These are phyloP conservation scores for Thalassophryne amazonica DNA, from an alignment of 2,797 vertebrate species.

Conservation along the genomic window DNA sequence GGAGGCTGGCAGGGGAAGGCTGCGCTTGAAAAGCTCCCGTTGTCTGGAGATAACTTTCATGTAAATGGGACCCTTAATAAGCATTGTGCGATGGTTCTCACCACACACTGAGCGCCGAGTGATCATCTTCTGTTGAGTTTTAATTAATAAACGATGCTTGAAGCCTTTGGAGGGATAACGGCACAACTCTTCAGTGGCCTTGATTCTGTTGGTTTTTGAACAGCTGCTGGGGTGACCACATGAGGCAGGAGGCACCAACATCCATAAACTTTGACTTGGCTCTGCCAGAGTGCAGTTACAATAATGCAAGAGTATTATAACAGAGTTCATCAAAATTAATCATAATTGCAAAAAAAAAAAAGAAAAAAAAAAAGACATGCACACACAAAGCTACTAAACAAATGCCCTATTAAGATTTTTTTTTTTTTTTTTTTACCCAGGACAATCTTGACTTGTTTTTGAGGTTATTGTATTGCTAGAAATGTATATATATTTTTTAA, in stretches of 20 bases:
- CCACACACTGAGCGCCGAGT: conserved; percentile 53
- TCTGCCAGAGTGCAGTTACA: too few relatives aligned
- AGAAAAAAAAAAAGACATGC: too few relatives aligned
- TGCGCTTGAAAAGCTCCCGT: conserved; percentile 67
- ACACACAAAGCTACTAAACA: too few relatives aligned
- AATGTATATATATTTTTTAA: too few relatives aligned
- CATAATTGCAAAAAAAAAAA: too few relatives aligned
- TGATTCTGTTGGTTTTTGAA: conserved; percentile 59
- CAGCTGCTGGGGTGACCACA: conserved; percentile 61
- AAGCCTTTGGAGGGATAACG: conserved; percentile 60
- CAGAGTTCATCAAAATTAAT: too few relatives aligned
- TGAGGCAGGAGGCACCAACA: conserved; percentile 37
- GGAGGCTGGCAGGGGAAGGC: conserved; percentile 63
- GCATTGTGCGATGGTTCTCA: conserved; percentile 62
- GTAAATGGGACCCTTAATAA: conserved; percentile 66
- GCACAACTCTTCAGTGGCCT: conserved; percentile 60
- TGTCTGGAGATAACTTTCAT: conserved; percentile 70
- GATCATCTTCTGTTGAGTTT: conserved; percentile 66
- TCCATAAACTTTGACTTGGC: conserved; percentile 31
- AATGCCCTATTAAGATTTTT: too few relatives aligned
- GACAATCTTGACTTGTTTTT: too few relatives aligned
- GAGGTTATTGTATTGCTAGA: too few relatives aligned
- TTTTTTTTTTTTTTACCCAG: too few relatives aligned
- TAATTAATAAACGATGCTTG: conserved; percentile 73
- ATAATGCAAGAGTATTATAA: too few relatives aligned